phyloP scores from a whole-genome alignment of 2,113 vertebrate genomes.

The Stegastes partitus region DNA sequence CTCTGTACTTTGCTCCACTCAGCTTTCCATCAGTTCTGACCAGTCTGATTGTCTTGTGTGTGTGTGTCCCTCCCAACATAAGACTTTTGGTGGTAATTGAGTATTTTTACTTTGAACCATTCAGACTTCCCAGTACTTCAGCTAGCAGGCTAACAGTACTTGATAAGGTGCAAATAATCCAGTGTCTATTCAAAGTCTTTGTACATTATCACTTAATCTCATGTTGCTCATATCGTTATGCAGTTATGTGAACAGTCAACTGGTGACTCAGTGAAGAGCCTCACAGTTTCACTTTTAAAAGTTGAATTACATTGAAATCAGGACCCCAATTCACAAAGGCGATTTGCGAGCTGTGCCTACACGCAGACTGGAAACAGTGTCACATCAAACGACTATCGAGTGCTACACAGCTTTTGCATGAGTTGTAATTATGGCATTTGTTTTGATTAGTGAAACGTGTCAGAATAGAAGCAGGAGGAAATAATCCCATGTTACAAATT shows the following conservation, averaged over 20 bases:
- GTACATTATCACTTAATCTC: not conserved
- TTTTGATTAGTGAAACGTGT: conserved; percentile 1
- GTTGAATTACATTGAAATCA: not conserved
- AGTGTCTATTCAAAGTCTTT: not conserved
- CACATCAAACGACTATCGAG: not conserved
- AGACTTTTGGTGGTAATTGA: no score
- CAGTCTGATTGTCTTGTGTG: no score
- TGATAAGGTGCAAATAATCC: not conserved
- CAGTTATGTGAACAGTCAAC: not conserved
- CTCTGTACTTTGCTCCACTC: no score
- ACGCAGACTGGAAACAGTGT: not conserved
- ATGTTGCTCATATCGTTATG: not conserved
- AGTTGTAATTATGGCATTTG: no score
- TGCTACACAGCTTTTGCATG: no score
- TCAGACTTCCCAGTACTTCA: no score
- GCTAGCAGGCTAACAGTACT: not conserved
- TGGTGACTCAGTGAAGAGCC: not conserved
- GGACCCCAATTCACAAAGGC: no score
- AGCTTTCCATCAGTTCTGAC: no score
- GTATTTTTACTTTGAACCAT: no score
- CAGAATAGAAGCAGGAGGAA: not conserved
- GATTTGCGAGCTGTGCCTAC: not conserved
- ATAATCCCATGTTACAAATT: not conserved
- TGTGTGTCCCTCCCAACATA: no score
- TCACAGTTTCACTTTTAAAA: not conserved